phyloP scores from a whole-genome alignment of 2,113 vertebrate genomes.

The Lepus timidus region DNA sequence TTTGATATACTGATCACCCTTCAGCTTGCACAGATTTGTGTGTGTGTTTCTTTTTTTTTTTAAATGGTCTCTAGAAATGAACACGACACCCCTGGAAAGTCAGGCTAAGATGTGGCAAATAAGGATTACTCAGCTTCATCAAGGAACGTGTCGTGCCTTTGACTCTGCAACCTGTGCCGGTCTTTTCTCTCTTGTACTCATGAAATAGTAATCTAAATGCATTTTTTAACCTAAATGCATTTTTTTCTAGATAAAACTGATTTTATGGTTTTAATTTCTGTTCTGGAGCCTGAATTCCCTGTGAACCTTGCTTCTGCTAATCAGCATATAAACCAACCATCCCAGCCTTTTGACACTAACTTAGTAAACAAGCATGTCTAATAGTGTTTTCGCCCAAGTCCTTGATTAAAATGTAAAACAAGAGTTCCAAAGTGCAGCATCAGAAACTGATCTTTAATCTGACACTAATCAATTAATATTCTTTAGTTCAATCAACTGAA shows the following conservation, averaged over 20 bases:
- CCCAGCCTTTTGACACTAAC: background rate
- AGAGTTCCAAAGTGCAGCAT: background rate
- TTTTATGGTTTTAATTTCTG: background rate
- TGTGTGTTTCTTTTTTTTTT: background rate
- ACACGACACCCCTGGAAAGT: background rate
- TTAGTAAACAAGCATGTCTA: background rate
- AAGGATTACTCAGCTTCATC: background rate
- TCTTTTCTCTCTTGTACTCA: background rate
- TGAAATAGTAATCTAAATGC: background rate
- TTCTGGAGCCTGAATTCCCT: background rate
- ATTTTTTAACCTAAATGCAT: background rate
- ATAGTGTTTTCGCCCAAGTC: background rate
- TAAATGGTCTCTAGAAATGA: background rate
- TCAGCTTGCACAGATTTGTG: background rate
- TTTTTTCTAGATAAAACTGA: constrained; percentile 29
- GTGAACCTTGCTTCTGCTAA: background rate
- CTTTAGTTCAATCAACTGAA: constrained; percentile 9
- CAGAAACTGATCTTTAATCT: background rate
- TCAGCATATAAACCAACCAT: background rate
- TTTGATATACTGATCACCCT: background rate
- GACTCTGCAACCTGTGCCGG: background rate
- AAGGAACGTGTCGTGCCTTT: background rate
- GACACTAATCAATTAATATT: background rate
- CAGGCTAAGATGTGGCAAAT: background rate
- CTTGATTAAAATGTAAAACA: constrained; percentile 5